Base-by-base conservation (phyloP, 2,797 vertebrate genomes). In the Sebastes melanostomus region DNA sequence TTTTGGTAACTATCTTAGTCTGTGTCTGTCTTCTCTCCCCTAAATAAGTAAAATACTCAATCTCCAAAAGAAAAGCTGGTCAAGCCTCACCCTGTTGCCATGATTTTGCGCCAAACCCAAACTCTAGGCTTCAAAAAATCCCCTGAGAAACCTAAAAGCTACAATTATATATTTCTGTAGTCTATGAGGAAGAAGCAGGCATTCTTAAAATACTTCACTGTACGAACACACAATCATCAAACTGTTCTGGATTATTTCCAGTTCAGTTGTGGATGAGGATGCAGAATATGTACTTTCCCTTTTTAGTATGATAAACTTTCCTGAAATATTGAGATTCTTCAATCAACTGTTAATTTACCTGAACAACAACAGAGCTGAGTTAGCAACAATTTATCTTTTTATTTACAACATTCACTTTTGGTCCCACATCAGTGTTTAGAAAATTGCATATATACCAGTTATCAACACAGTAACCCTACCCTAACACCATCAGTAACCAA, bases 401-500 rank as follows among this genome's bases (percentile, higher is more conserved):
- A 93, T 93, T 93, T 66, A 84, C 52, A 89, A 78, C 81, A 81
- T 88, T 86, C 52, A 85, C 38, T 63, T 84, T 81, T 88, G 77
- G 84, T 87, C 79, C 90, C 74, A 87, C 16, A 62, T 80, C 72
- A 81, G 32, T 58, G 62, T 82, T 82, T 66, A 67, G 34, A 36
- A 77, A 76, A 88, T 56, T 52, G 11, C 46, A 58, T 56, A 38
- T 24, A 65, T 20, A 72, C 24, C 46, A 82, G 55, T 42, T 75
- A 84, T 56, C 56, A 63, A 60, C 74, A 77, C 61, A 60, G 16
- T 25, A 92, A 42, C 61, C 29, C 73, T 4, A 16, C 74, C 76
- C 72, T 81, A 11, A 60, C 38, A 85, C 52, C 73, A 70, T 67
- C 77, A 82, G 62, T 72, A 85, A 81, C 67, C 52, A 74, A 72